Evolutionary conservation across 2,888 invertebrate species (phyloP).

Genomic region (Xylocampa areola): DNA sequence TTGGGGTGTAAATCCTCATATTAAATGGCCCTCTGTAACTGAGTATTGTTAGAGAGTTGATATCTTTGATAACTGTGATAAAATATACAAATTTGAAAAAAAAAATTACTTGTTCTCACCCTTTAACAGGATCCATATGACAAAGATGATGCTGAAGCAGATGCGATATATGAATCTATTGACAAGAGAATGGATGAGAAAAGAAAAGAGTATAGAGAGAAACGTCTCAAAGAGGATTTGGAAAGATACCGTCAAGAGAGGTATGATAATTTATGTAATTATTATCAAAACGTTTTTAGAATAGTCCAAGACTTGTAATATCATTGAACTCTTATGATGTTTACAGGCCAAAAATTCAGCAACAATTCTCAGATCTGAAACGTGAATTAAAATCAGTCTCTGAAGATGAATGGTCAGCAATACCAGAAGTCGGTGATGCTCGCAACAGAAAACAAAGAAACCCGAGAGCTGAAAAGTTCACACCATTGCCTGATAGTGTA

Average conservation of each 20-base stretch:
- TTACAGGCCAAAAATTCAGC: constrained; percentile 98
- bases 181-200: constrained; percentile 99
- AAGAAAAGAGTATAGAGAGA: constrained; percentile 98
- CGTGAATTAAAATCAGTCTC: constrained; percentile 94
- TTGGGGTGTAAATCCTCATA: too few species aligned
- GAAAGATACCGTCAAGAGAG: constrained; percentile 99
- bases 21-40: too few species aligned
- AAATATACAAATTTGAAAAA: too few species aligned
- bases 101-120: too few species aligned
- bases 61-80: too few species aligned
- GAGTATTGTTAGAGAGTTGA: too few species aligned
- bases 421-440: constrained; percentile 99
- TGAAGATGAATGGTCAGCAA: constrained; percentile 98
- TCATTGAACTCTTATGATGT: too few species aligned
- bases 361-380: constrained; percentile 99
- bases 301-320: too few species aligned
- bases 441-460: constrained; percentile 98
- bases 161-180: constrained; percentile 99
- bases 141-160: constrained; percentile 99
- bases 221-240: constrained; percentile 96
- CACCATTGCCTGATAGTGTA: constrained; percentile 99
- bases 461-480: constrained; percentile 98
- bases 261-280: constrained; percentile 57
- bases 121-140: constrained; percentile 97
- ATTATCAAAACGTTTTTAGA: not conserved